phyloP scores from a whole-genome alignment of 2,797 vertebrate genomes.

The Natrix natrix region DNA sequence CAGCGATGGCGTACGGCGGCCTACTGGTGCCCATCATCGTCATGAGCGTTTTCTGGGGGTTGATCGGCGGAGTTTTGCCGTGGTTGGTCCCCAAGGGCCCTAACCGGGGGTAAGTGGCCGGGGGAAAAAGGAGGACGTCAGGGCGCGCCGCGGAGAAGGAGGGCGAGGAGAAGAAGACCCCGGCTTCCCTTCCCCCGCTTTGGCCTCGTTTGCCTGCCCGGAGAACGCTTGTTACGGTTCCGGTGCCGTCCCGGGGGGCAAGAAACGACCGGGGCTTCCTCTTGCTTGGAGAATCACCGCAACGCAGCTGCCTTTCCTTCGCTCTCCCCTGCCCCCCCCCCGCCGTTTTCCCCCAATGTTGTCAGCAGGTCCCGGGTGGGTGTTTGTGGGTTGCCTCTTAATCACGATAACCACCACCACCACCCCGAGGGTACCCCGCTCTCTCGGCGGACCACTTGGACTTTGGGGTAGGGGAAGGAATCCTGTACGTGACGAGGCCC shows the following conservation, averaged over 20 bases:
- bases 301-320: no score
- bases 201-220: neutral
- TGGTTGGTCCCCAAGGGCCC: constrained; percentile 94
- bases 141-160: neutral
- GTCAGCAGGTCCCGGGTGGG: neutral
- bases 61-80: constrained; percentile 86
- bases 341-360: neutral
- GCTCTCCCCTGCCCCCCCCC: no score
- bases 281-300: neutral
- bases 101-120: constrained; percentile 87
- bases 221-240: neutral
- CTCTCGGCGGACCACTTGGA: neutral
- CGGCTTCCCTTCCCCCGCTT: neutral
- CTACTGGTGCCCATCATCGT: constrained; percentile 85
- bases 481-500: neutral
- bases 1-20: constrained; percentile 77
- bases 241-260: neutral
- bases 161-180: neutral
- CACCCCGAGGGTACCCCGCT: neutral
- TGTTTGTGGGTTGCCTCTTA: neutral
- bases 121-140: neutral
- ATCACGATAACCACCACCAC: neutral
- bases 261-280: neutral
- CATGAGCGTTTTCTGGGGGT: constrained; percentile 90
- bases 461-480: fast-evolving